phyloP scores from a whole-genome alignment of 1,140 invertebrate species.

The Metaphire vulgaris region DNA sequence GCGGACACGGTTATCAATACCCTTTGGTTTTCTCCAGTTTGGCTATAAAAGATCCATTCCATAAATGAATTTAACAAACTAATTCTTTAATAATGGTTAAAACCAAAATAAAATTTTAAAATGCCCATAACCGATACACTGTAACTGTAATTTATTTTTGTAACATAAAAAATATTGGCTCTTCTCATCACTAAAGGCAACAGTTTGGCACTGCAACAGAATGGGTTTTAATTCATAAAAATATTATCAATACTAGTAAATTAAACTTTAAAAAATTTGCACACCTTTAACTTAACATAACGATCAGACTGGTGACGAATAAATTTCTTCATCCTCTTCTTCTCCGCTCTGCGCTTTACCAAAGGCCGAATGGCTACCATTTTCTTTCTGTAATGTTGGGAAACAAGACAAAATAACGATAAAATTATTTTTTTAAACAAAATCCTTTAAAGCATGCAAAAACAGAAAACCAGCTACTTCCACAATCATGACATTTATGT shows the following conservation, averaged over 20 bases:
- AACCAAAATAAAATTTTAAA: neutral
- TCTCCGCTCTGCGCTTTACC: constrained; percentile 79
- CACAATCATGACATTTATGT: too few species aligned
- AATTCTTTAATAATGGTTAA: neutral
- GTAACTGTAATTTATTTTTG: neutral
- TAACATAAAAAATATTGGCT: neutral
- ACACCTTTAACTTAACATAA: constrained; percentile 88
- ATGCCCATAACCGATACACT: neutral
- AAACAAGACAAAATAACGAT: too few species aligned
- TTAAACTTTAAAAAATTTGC: constrained; percentile 31
- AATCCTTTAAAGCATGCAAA: too few species aligned
- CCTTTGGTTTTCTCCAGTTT: constrained; percentile 87
- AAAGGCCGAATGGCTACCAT: constrained; percentile 54
- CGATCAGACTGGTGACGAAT: constrained; percentile 93
- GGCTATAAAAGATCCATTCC: constrained; percentile 55
- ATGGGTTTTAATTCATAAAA: neutral
- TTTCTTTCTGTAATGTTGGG: too few species aligned
- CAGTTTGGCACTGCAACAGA: neutral
- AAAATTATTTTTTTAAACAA: too few species aligned
- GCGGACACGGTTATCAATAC: constrained; percentile 99
- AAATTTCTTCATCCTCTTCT: constrained; percentile 94
- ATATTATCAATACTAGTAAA: neutral
- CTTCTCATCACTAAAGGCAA: neutral
- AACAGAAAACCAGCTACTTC: too few species aligned
- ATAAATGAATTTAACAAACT: neutral